Conservation (phyloP, 2,113 vertebrate genomes). For the Coracopsis vasa region DNA sequence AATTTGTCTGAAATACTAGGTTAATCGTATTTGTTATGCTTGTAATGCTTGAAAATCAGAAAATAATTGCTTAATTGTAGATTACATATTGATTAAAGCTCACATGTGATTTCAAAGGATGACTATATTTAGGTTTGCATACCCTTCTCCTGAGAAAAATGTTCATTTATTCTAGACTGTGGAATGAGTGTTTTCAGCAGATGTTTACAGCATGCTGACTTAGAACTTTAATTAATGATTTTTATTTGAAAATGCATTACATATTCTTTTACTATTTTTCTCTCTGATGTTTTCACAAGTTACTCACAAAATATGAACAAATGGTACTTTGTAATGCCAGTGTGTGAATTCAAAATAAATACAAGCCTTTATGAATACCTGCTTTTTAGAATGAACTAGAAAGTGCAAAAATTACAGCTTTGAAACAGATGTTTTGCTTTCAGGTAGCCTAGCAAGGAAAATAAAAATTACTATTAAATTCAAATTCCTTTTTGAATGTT, state of each 20-base stretch:
- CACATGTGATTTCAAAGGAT: constrained; percentile 1
- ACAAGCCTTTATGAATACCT: background rate
- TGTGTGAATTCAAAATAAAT: background rate
- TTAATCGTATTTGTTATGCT: constrained; percentile 70
- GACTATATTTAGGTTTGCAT: constrained; percentile 16
- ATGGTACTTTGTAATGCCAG: background rate
- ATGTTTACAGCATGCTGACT: background rate
- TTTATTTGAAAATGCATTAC: background rate
- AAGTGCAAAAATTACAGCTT: background rate
- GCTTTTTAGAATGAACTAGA: background rate
- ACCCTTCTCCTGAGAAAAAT: background rate
- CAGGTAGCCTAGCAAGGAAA: background rate
- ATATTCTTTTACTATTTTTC: background rate
- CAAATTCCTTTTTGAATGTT: background rate
- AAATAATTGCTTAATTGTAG: constrained; percentile 70
- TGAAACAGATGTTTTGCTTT: background rate
- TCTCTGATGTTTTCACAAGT: background rate
- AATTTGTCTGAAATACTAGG: constrained; percentile 60
- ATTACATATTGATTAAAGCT: constrained; percentile 68
- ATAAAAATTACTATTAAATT: background rate
- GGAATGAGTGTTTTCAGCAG: background rate
- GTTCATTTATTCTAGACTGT: background rate
- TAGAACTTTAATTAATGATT: background rate
- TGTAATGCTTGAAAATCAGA: constrained; percentile 61
- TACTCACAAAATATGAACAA: background rate